Evolutionary conservation across 2,797 vertebrate genomes (phyloP), one percentile per base, ranked within the genome.

Genomic region (Aselliscus stoliczkanus): DNA sequence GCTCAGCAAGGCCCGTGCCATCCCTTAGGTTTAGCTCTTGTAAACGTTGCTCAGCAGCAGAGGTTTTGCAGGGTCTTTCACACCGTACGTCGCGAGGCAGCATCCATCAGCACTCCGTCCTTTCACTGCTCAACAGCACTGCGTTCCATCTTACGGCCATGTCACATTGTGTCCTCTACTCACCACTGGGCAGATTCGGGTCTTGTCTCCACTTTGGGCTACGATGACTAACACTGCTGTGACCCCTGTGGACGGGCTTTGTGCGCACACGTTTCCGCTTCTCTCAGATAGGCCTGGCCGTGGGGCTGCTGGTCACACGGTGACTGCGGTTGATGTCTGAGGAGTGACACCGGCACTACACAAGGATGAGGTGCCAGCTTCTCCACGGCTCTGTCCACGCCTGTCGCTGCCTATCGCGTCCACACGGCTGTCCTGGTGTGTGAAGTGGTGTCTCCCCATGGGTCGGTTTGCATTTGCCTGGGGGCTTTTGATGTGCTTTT

Each of bases 331-430:
- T 18, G 3, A 13, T 10, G 14, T 29, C 0, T 27, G 29, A n/a
- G 20, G 31, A 14, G 54, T 11, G 86, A 67, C 58, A 2, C 25
- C 70, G 31, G 20, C 56, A 3, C 69, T 2, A 54, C 12, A 13
- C 5, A 15, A 34, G 80, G 0, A 20, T 39, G 56, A 11, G 42
- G 20, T 25, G 5, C 56, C 54, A 10, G 13, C 4, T 23, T 20
- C 67, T 6, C 44, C 34, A 3, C 67, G 1, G 5, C 2, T 6
- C 4, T 23, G 58, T 34, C 69, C 2, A 7, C 44, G 42, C 31
- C 0, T 17, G 21, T 21, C 15, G 2, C 2, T 1, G 54, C 6
- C 34, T 7, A 5, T 21, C 42, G 0, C 2, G 29, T 47, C 11
- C 27, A 9, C 25, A 23, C 2, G 5, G 27, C 52, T 42, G 7